Evolutionary conservation across 2,113 vertebrate genomes (phyloP), one percentile per base, ranked within the genome.

Genomic region (Octodon degus): DNA sequence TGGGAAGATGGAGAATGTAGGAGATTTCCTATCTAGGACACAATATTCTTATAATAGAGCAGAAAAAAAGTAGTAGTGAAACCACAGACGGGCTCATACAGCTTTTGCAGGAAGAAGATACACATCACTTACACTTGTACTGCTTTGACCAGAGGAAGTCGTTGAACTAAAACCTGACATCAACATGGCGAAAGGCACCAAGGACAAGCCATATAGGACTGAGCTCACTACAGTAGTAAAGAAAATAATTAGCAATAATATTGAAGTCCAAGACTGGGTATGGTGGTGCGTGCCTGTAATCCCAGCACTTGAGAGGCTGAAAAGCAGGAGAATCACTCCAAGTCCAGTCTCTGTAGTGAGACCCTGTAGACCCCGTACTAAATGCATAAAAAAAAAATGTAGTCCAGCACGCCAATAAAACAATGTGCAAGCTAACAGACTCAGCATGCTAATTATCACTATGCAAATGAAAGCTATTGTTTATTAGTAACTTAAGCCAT

Each of bases 401-500:
- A 86, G 83, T 19, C 34, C 9, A 79, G 20, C 62, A 84, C 12
- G 63, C 27, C 62, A 83, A 53, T 83, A 83, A 55, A 65, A 83
- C 43, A 62, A 70, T 4, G 30, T 55, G 3, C 30, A 68, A 27
- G 2, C 34, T 40, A 83, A 77, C 91, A 82, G 19, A 65, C 32
- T 86, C 58, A 60, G 11, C 13, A 90, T 14, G 67, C 0, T 70
- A 82, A 67, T 83, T 77, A 74, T 47, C 32, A 19, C 27, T 34
- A 53, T 68, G 6, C 55, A 95, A 60, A 55, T 27, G 72, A 27
- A 80, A 22, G 37, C 22, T 74, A 16, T 20, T 50, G 60, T 79
- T 84, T 77, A 88, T 50, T 53, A 88, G 68, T 77, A 83, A 77
- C 24, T 70, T 70, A 86, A 94, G 20, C 24, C 53, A 90, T 47